Base-by-base conservation (phyloP, 1,140 invertebrate species). In the Melitaea cinxia region DNA sequence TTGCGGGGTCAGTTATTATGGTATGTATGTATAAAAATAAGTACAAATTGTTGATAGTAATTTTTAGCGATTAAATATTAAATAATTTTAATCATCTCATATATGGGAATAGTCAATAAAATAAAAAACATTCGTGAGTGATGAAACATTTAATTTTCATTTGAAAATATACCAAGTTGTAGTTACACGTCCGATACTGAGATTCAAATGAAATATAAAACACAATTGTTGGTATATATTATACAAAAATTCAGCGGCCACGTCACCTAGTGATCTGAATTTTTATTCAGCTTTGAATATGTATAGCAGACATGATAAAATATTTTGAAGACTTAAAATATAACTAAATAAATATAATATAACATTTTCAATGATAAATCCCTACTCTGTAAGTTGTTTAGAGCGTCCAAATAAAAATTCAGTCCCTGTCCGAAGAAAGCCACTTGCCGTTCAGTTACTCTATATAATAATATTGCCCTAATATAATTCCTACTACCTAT, bases 71-170 rank as follows among this genome's bases (percentile, higher is more conserved):
- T 30, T 30, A 0, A 30, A 30, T 30, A 9, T 9, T 30, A 28
- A 28, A 4, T 28, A 5, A 9, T 30, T 30, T 30, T 30, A 30
- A 1, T 42, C 6, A 42, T 15, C n/a, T n/a, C 5, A 17, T 19
- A 15, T 1, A 15, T 10, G 9, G 42, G 12, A 59, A 35, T 60
- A 42, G 58, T 50, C 58, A 30, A 26, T 42, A 17, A 73, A 77
- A 75, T 69, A 73, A 81, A 83, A 78, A 52, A 52, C 54, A 52
- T 17, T 15, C 21, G 55, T 54, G 68, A 87, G 78, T 88, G 86
- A 88, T 91, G 87, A 88, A 87, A 89, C 86, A 89, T 91, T 91
- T 91, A 90, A 80, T 91, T 88, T 88, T 82, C 85, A 88, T 89
- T 89, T 88, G 85, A 89, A 89, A 88, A 82, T 87, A 88, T 91